Base-by-base conservation (phyloP, 2,888 invertebrate species). In the Blastobasis lacticolella region DNA sequence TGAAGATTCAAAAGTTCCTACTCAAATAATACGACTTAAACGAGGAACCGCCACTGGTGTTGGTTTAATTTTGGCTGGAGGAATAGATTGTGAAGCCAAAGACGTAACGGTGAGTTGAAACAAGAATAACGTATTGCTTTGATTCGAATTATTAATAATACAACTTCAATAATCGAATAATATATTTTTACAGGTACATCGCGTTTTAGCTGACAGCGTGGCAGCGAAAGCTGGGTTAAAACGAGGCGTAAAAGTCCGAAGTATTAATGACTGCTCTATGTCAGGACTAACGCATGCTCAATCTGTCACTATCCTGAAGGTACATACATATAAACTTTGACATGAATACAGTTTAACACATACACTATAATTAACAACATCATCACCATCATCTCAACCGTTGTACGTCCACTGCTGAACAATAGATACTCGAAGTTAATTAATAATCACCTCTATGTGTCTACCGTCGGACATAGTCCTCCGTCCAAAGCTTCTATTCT, bases 41-140 rank as follows among this genome's bases (percentile, higher is more conserved):
- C 78, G 81, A 50, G 88, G 85, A 43, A 74, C 74, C 56, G 86
- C 81, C 48, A 72, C 94, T 36, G 95, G 94, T 68, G 93, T 97
- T 54, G 97, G 97, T 45, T 93, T 97, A 55, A 95, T 95, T 46
- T 85, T 97, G 62, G 95, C 96, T 49, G 97, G 97, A 54, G 97
- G 97, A 49, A 92, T 93, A 10, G 97, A 97, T 75, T 96, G 96
- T 74, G 97, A 97, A 89, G 93, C 94, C 67, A 97, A 96, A 86
- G 95, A 96, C 79, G 95, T 97, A 59, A 96, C 95, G 69, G 96
- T 95, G 79, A 86, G 91, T 84, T 36, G 6, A 5, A 3, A 7
- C n/a, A 45, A 45, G 6, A 36, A 6, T 45, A 5, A 10, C 1
- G n/a, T 6, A 5, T 23, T 10, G 10, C 23, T 1, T 2, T 10